These are phyloP conservation scores for Nycteola revayana DNA, from an alignment of 2,888 invertebrate genomes.

Conservation along the genomic window DNA sequence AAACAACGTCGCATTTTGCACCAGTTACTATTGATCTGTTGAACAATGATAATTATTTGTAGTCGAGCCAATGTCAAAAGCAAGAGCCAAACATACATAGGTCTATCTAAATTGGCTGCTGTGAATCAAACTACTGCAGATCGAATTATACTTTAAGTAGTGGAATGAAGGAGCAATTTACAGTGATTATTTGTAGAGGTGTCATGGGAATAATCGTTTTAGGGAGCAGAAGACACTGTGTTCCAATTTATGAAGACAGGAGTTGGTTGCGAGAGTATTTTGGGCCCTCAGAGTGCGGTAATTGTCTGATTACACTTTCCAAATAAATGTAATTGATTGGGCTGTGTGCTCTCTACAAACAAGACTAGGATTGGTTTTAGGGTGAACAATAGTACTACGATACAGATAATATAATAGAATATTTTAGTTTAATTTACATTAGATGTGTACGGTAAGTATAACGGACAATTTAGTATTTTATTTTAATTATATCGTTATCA, in stretches of 20 bases:
- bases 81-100: conserved; percentile 35
- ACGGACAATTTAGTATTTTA: no score
- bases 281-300: conserved; percentile 14
- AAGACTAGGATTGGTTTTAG: no score
- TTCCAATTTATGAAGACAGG: conserved; percentile 19
- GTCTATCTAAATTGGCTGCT: conserved; percentile 46
- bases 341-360: no score
- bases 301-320: conserved; percentile 14
- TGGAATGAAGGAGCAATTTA: conserved; percentile 59
- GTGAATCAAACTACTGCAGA: conserved; percentile 52
- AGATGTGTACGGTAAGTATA: no score
- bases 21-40: conserved; percentile 54
- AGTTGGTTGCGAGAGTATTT: conserved; percentile 15
- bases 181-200: conserved; percentile 41
- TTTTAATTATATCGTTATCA: no score
- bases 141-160: conserved; percentile 42
- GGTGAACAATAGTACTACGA: no score
- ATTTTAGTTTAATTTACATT: no score
- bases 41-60: conserved; percentile 25
- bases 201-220: conserved; percentile 21
- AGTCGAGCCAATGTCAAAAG: conserved; percentile 18
- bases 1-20: conserved; percentile 55
- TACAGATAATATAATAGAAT: no score
- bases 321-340: conserved; percentile 15
- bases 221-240: conserved; percentile 15